Base-by-base conservation (phyloP, 2,888 invertebrate genomes). In the Caradrina kadenii region DNA sequence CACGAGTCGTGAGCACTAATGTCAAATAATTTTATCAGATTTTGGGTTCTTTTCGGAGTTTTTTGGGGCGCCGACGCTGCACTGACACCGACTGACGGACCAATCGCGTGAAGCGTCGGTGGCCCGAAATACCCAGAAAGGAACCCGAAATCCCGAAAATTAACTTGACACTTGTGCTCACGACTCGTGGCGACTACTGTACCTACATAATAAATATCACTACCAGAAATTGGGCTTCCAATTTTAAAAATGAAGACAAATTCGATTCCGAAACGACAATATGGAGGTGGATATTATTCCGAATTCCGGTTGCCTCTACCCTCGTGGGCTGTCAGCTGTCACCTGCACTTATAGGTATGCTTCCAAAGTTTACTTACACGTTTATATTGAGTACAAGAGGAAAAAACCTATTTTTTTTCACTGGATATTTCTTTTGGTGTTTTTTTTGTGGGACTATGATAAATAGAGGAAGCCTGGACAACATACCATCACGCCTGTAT, bases 301-400 rank as follows among this genome's bases (percentile, higher is more conserved):
- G 64, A 53, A 63, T 75, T 50, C 50, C 55, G 45, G 62, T 58
- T 74, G 61, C 58, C 62, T 63, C n/a, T 26, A 50, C 67, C 63
- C 60, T 67, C 53, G 64, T 49, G 77, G 17, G n/a, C 66, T 79
- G 79, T 62, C 67, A 68, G 19, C 26, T 76, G 76, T 71, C 49
- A 19, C 6, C 2, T 67, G 63, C 79, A 76, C 55, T 73, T 54
- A 77, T 56, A 35, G 35, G 35, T 35, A 63, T 63, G 61, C 39
- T 63, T 67, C 54, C 39, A 48, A 56, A 53, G 63, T 67, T 60
- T 73, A 55, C 31, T 21, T 62, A 45, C 4, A 21, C 55, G 11
- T 49, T 60, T 63, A 58, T 54, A 67, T 58, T 6, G 26, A 60
- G 19, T 48, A 39, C 7, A 17, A 52, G 42, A 60, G 54, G 21